Conservation (phyloP, 2,797 vertebrate genomes). For the Nyctibius grandis region DNA sequence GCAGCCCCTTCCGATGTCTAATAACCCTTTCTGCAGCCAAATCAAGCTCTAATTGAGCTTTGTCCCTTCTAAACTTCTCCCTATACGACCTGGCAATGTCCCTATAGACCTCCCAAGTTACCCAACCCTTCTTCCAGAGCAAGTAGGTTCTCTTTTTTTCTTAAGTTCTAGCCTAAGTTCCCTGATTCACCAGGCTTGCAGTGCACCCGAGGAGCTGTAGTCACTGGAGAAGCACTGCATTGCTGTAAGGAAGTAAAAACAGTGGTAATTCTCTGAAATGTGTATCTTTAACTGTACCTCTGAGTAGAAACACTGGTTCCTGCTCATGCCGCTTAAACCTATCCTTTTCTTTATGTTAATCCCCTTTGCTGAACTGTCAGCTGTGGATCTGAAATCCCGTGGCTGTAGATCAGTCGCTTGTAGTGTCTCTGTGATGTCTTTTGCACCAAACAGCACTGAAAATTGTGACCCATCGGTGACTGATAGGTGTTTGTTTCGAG, state of each 20-base stretch:
- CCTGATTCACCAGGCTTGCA: too few relatives aligned
- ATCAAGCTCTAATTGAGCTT: too few relatives aligned
- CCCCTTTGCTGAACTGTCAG: neutral
- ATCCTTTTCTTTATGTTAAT: neutral
- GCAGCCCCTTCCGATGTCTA: too few relatives aligned
- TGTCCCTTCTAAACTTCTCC: too few relatives aligned
- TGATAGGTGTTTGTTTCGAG: neutral
- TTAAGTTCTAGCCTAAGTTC: too few relatives aligned
- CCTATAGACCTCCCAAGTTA: too few relatives aligned
- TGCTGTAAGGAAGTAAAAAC: neutral
- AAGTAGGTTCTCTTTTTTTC: too few relatives aligned
- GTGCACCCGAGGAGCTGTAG: neutral
- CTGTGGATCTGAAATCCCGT: neutral
- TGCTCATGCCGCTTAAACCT: neutral
- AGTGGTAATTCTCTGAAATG: neutral
- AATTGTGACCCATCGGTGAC: neutral
- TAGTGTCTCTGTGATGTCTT: neutral
- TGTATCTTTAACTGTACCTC: neutral
- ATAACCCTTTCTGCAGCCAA: too few relatives aligned
- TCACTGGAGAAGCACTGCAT: neutral
- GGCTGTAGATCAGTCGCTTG: neutral
- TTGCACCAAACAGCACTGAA: neutral
- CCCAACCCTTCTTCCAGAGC: too few relatives aligned
- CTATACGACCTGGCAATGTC: too few relatives aligned
- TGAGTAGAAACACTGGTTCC: neutral